Percentiles rank a stretch among this genome's conserved stretches.
phyloP scores from a whole-genome alignment of 1,140 invertebrate species.

The Euwallacea fornicatus region DNA sequence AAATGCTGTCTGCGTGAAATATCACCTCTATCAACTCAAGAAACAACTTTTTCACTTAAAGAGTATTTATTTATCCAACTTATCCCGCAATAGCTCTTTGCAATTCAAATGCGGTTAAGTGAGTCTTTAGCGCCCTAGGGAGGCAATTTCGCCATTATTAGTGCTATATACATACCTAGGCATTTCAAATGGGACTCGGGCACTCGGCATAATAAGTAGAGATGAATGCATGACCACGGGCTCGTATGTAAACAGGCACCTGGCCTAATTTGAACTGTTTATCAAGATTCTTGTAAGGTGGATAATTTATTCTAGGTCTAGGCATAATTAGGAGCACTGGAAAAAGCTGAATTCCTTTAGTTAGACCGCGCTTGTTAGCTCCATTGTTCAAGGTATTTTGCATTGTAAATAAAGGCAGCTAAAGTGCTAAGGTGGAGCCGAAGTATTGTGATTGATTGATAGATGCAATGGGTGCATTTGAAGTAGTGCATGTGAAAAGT shows the following conservation, averaged over 20 bases:
- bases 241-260: not conserved
- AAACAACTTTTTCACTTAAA: constrained; percentile 14
- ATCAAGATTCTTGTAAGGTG: not conserved
- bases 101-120: constrained; percentile 30
- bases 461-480: not conserved
- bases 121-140: constrained; percentile 23
- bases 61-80: constrained; percentile 28
- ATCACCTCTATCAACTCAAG: constrained; percentile 19
- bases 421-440: constrained; percentile 14
- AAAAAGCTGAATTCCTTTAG: not conserved
- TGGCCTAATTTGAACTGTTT: constrained; percentile 1
- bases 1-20: constrained; percentile 3
- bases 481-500: not conserved
- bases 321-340: not conserved
- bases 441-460: constrained; percentile 6
- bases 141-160: constrained; percentile 32
- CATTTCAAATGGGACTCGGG: constrained; percentile 9
- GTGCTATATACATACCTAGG: constrained; percentile 5
- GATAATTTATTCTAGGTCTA: not conserved
- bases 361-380: not conserved
- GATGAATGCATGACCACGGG: constrained; percentile 1
- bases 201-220: constrained; percentile 14
- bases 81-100: constrained; percentile 21
- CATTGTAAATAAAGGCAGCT: constrained; percentile 9
- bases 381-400: constrained; percentile 3